Base-by-base conservation (phyloP, 1,140 invertebrate genomes). In the Calycopis cecrops region DNA sequence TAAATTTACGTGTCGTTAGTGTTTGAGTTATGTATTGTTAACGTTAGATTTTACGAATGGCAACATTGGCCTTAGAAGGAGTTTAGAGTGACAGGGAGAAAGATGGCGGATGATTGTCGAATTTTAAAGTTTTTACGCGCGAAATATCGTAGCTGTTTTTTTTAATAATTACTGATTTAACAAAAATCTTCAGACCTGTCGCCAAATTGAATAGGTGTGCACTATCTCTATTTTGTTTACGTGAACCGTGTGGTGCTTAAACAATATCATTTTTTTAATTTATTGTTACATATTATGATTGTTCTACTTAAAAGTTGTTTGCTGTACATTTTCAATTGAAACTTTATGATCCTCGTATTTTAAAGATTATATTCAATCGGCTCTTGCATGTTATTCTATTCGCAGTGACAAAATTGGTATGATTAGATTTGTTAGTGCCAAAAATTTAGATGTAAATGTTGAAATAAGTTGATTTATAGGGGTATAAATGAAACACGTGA, bases 381-480 rank as follows among this genome's bases (percentile, higher is more conserved):
- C 33, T 38, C 52, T 53, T 40, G 38, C 18, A 50, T 44, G 40
- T 54, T 38, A 42, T 60, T 56, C 14, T 48, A 40, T 54, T 61
- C 28, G 35, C 51, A 58, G 28, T 37, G 59, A 55, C 58, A 53
- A 59, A 58, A 78, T 76, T 63, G 59, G 65, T 73, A 73, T 67
- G 68, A 80, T 79, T 85, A 83, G 73, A 78, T 85, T 80, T 81
- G 65, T 84, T 84, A 84, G 83, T 86, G 83, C 83, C 83, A 86
- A 86, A 83, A 69, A 57, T 64, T 81, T 81, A 71, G 62, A 64
- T 71, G 74, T 79, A 76, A 81, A 81, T 71, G 74, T 76, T 63
- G 56, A 72, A 64, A 80, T 82, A 84, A 77, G 74, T 85, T 83
- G 68, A 65, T 77, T 72, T 77, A 73, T 84, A 85, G 78, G 72